Base-by-base conservation (phyloP, 2,797 vertebrate genomes). In the Decapterus maruadsi region DNA sequence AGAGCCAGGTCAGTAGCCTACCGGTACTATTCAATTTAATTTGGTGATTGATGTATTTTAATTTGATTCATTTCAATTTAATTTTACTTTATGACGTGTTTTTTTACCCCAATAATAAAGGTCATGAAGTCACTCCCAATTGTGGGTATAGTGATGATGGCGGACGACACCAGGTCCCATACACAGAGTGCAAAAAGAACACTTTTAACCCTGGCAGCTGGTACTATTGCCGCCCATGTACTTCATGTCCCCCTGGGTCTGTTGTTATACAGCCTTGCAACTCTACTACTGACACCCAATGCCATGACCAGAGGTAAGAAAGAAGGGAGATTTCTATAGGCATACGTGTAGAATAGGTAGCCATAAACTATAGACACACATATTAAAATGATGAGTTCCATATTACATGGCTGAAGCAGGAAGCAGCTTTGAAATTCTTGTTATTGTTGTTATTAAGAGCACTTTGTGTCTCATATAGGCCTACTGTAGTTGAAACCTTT, bases 101-200 rank as follows among this genome's bases (percentile, higher is more conserved):
- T 20, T 17, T 20, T 36, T 36, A 36, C 34, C 50, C 31, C 14
- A 3, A 42, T n/a, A 8, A 17, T 2, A 38, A 0, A 92, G 94
- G 94, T 3, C 0, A 0, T 2, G 62, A 74, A 61, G 46, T 89
- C 11, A 34, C 43, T 0, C 20, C 67, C 0, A 90, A 94, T 50
- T 95, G 93, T 72, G 93, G 93, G 0, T 5, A 0, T 3, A 64
- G 40, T 13, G 92, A 92, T 17, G 0, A 16, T 0, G 83, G 76
- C 4, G 70, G 69, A 0, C 0, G 0, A 0, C 88, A 88, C 2
- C 67, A 64, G 0, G 0, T 0, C 0, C 0, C 0, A 0, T 0
- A 0, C 0, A 26, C 0, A 55, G 0, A 0, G 0, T 90, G 87
- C 48, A 0, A 0, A 1, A 0, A 0, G 1, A 7, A 10, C 4